Evolutionary conservation across 2,113 vertebrate species (phyloP), one percentile per base, ranked within the genome.

Genomic region (Centrocercus urophasianus): DNA sequence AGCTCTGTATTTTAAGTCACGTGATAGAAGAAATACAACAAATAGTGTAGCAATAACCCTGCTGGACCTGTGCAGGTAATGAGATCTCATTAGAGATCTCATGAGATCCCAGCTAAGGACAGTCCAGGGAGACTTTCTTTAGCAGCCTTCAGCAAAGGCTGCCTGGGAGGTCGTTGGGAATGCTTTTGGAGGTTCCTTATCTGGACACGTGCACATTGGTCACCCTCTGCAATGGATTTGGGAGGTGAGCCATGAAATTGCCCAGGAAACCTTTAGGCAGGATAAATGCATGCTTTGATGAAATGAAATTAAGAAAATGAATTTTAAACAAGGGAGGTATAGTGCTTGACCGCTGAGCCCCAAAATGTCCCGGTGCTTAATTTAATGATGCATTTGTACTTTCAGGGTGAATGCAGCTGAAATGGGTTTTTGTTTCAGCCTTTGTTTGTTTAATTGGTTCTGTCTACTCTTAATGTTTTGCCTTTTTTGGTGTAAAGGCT

Each of bases 231-330:
- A 90, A 90, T 90, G 88, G 91, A 45, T 88, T 25, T 95, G 90
- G 70, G 94, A 95, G 73, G 36, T 65, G 79, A 96, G 57, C 92
- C 85, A 72, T 93, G 93, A 96, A 94, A 96, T 78, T 93, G 73
- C 84, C n/a, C 73, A 11, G 87, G 72, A 89, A 75, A 77, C 54
- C 36, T 93, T 93, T 64, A 67, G 8, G 79, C 73, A 80, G 85
- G 65, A 50, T 8, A 93, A 95, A 71, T 47, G 30, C 5, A 50
- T 47, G 36, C n/a, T 75, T 36, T 69, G 85, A 83, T 91, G 43
- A 77, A 86, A 24, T 20, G 75, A 75, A 95, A 91, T 96, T 38
- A 94, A 92, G 75, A 69, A 92, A 94, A 94, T 85, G 30, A 81
- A 84, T 90, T 92, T 93, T 93, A 83, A 96, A 93, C 65, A 72